Evolutionary conservation across 1,140 invertebrate genomes (phyloP), one percentile per base, ranked within the genome.

Genomic region (Neelides sp.): DNA sequence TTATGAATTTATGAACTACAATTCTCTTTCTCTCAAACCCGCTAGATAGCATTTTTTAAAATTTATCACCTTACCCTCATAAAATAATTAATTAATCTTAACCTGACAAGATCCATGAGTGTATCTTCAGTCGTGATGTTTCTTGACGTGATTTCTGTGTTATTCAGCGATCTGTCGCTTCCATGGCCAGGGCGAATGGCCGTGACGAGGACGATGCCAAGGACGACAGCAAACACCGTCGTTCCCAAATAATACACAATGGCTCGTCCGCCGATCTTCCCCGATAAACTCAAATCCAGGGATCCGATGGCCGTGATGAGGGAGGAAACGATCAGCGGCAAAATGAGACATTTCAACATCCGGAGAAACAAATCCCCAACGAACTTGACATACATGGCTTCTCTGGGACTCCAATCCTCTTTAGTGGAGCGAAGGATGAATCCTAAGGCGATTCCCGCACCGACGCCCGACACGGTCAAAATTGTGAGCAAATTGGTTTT

Each of bases 231-330:
- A 48, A 76, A 67, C 44, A 87, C 67, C 0, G 85, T 88, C 8
- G 85, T 87, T 8, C 70, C 68, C 65, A 85, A 71, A 65, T 87
- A 88, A 66, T 85, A 87, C 5, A 73, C 66, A 32, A 86, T 73
- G 2, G 83, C 81, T 15, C 80, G 67, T 8, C 69, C 67, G 13
- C 76, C 76, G 50, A 85, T 82, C 63, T 69, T 75, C 34, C 77
- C 75, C 7, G 78, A 80, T 28, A 79, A 66, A 2, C 72, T 73
- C 15, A 79, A 62, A 63, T 82, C 80, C 32, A 73, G 55, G 10
- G 54, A 59, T 23, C 74, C 75, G 46, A 70, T 65, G 64, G 75
- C 76, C 48, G 73, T 66, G n/a, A 79, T 70, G 23, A 79, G 67
- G 26, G 75, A 78, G 10, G 77, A 77, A 17, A 78, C 69, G 49